Percentiles rank a stretch among this genome's conserved stretches.
These are phyloP conservation scores for Fukomys damarensis DNA, from an alignment of 2,113 vertebrate species.

Conservation along the genomic window DNA sequence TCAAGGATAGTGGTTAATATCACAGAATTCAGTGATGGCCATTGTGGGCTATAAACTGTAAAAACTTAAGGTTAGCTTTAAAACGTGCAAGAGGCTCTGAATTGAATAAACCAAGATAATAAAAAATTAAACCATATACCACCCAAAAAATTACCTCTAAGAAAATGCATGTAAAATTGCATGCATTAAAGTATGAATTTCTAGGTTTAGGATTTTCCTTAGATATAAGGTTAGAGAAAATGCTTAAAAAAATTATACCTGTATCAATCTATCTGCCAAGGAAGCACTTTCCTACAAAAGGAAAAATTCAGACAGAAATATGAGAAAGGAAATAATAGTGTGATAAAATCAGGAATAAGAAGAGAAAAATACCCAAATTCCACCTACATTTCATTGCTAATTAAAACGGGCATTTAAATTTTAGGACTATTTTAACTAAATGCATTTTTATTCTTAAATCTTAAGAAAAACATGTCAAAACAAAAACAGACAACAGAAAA, in stretches of 20 bases:
- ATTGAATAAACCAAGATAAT: slow-evolving; percentile 79
- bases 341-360: slow-evolving; percentile 87
- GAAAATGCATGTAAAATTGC: slow-evolving; percentile 87
- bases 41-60: slow-evolving; percentile 77
- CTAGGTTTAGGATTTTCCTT: slow-evolving; percentile 71
- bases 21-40: slow-evolving; percentile 72
- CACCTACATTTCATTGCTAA: slow-evolving; percentile 83
- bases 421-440: slow-evolving; percentile 41
- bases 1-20: slow-evolving; percentile 82
- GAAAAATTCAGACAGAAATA: slow-evolving; percentile 93
- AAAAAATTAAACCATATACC: slow-evolving; percentile 80
- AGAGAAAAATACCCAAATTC: slow-evolving; percentile 90
- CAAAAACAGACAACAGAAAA: slow-evolving; percentile 14
- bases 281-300: slow-evolving; percentile 99
- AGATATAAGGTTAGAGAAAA: slow-evolving; percentile 80
- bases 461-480: slow-evolving; percentile 56
- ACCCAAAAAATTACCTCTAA: slow-evolving; percentile 76
- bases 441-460: slow-evolving; percentile 55
- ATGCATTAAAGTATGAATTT: slow-evolving; percentile 84
- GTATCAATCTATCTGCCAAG: slow-evolving; percentile 99
- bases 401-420: slow-evolving; percentile 52
- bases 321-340: slow-evolving; percentile 86
- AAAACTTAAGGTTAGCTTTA: slow-evolving; percentile 82
- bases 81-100: slow-evolving; percentile 82
- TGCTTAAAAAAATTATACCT: slow-evolving; percentile 93